Evolutionary conservation across 2,888 invertebrate genomes (phyloP).

Genomic region (Bellardia bayeri): DNA sequence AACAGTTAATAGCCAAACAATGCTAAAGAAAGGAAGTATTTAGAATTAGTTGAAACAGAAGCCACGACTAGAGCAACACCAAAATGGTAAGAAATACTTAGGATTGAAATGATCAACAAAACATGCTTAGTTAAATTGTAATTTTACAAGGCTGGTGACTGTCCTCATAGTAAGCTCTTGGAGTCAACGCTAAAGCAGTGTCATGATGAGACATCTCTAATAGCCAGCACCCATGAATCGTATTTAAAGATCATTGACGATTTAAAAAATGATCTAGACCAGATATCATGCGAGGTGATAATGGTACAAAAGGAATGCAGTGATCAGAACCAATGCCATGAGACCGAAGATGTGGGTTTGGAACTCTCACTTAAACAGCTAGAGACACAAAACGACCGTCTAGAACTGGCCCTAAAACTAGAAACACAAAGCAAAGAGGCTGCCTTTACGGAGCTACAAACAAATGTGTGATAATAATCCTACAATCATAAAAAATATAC

Average conservation of each 20-base stretch:
- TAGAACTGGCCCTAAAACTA: slow-evolving; percentile 77
- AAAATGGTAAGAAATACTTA: slow-evolving; percentile 57
- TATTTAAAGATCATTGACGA: slow-evolving; percentile 83
- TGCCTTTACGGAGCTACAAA: slow-evolving; percentile 63
- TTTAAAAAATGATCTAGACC: slow-evolving; percentile 81
- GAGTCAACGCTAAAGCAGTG: slow-evolving; percentile 78
- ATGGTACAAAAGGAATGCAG: slow-evolving; percentile 77
- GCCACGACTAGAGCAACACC: neutral
- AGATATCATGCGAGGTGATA: slow-evolving; percentile 80
- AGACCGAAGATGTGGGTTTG: slow-evolving; percentile 70
- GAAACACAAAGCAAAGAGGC: slow-evolving; percentile 64
- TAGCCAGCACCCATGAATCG: slow-evolving; percentile 78
- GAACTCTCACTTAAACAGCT: slow-evolving; percentile 75
- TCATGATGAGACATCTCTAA: slow-evolving; percentile 67
- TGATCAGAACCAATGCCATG: slow-evolving; percentile 69
- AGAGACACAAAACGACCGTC: slow-evolving; percentile 78
- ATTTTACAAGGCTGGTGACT: slow-evolving; percentile 75
- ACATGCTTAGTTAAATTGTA: neutral
- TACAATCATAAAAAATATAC: neutral
- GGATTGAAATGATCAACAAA: no score
- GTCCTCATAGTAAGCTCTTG: slow-evolving; percentile 77
- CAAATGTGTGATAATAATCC: slow-evolving; percentile 71
- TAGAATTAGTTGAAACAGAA: neutral
- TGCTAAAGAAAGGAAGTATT: slow-evolving; percentile 1
- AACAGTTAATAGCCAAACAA: slow-evolving; percentile 18